These are phyloP conservation scores for Syngnathus rostellatus DNA, from an alignment of 2,797 vertebrate genomes.

Conservation along the genomic window DNA sequence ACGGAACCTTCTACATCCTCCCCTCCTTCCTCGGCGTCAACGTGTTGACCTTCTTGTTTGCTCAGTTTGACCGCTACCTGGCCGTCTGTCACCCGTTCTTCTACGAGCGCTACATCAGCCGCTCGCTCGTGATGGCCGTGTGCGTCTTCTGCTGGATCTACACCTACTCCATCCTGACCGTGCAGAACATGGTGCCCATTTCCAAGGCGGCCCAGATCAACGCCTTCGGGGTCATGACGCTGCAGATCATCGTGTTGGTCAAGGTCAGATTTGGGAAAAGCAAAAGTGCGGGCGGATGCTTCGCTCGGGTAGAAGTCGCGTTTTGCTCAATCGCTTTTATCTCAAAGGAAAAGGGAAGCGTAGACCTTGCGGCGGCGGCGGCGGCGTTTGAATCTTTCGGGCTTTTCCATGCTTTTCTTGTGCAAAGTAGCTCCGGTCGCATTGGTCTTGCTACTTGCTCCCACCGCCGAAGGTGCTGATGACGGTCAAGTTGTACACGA, in stretches of 20 bases:
- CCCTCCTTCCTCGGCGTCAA: constrained; percentile 75
- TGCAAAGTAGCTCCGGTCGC: too few relatives aligned
- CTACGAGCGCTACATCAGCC: constrained; percentile 60
- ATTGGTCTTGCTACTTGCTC: not conserved
- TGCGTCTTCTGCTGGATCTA: constrained; percentile 72
- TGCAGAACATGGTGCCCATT: constrained; percentile 65
- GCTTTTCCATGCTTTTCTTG: too few relatives aligned
- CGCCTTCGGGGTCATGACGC: constrained; percentile 66
- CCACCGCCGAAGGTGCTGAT: constrained; percentile 62
- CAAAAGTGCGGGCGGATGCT: not conserved
- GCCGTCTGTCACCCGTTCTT: constrained; percentile 73
- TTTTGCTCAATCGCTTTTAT: not conserved
- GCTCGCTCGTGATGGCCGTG: constrained; percentile 45
- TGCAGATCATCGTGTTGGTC: constrained; percentile 66
- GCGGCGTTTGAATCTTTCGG: too few relatives aligned
- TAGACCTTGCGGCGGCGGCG: too few relatives aligned
- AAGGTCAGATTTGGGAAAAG: constrained; percentile 41
- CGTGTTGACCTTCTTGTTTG: constrained; percentile 72
- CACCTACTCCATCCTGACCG: constrained; percentile 63
- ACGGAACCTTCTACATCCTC: constrained; percentile 68
- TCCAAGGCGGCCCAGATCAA: constrained; percentile 66
- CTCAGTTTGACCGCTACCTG: constrained; percentile 73
- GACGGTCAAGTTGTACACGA: constrained; percentile 70
- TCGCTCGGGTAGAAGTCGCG: not conserved
- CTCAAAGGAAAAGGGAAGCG: too few relatives aligned